Base-by-base conservation (phyloP, 1,140 invertebrate genomes). In the Orussus abietinus region DNA sequence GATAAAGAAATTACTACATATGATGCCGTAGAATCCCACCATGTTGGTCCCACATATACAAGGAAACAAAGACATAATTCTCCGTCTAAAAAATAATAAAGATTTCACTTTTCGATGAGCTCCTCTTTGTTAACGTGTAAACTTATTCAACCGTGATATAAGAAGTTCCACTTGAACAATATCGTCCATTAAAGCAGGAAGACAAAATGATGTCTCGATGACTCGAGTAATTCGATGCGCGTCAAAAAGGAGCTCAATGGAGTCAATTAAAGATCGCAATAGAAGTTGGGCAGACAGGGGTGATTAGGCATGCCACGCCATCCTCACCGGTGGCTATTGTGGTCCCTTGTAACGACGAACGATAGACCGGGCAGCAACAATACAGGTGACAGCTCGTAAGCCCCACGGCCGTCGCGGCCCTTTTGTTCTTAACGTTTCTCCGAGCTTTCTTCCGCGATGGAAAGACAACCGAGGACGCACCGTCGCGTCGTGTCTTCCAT, bases 181-280 rank as follows among this genome's bases (percentile, higher is more conserved):
- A n/a, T n/a, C n/a, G n/a, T n/a, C n/a, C n/a, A n/a, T n/a, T n/a
- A n/a, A n/a, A n/a, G n/a, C n/a, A n/a, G n/a, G n/a, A n/a, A n/a
- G n/a, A n/a, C n/a, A n/a, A n/a, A n/a, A n/a, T n/a, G n/a, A n/a
- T n/a, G n/a, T n/a, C n/a, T n/a, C n/a, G n/a, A n/a, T n/a, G n/a
- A n/a, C n/a, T n/a, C n/a, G n/a, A n/a, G n/a, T n/a, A n/a, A n/a
- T n/a, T n/a, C n/a, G n/a, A n/a, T n/a, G n/a, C n/a, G n/a, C 19
- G 37, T 32, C 47, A 68, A 64, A 59, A 53, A 58, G 50, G 38
- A 52, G 48, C 52, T 62, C 63, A 63, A 65, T 59, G 51, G 59
- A 70, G 64, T 70, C 69, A 70, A 70, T 70, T 69, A 69, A 67
- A 70, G 62, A 62, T 67, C 63, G 66, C 62, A 66, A 69, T 69